Evolutionary conservation across 2,797 vertebrate genomes (phyloP).

Genomic region (Thamnophis elegans): DNA sequence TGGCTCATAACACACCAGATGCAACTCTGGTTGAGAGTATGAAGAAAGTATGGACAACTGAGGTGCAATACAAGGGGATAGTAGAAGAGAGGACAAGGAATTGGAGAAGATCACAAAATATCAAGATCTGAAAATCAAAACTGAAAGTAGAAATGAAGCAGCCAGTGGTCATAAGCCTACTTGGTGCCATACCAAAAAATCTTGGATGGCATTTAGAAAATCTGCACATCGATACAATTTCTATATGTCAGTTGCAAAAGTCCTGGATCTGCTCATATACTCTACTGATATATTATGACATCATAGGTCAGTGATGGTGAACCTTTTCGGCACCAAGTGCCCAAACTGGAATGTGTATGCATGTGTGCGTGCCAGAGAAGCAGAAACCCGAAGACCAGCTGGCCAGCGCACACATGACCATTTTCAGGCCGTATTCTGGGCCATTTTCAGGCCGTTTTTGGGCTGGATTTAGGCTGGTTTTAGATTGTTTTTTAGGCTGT

Average conservation of each 20-base stretch:
- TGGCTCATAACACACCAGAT: not conserved
- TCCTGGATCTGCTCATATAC: not conserved
- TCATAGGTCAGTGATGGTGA: not conserved
- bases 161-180: not conserved
- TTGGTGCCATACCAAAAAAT: not conserved
- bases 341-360: too few relatives aligned
- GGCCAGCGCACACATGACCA: too few relatives aligned
- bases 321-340: too few relatives aligned
- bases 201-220: not conserved
- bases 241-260: not conserved
- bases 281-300: not conserved
- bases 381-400: too few relatives aligned
- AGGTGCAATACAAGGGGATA: not conserved
- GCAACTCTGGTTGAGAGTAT: not conserved
- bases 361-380: too few relatives aligned
- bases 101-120: not conserved
- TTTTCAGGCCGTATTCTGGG: too few relatives aligned
- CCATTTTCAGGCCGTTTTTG: too few relatives aligned
- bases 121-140: not conserved
- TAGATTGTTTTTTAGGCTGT: too few relatives aligned
- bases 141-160: not conserved
- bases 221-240: not conserved
- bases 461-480: too few relatives aligned
- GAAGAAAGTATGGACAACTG: not conserved
- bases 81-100: not conserved